A percentile compares a stretch with the other conserved stretches of the same genome.
Evolutionary conservation across 2,888 invertebrate genomes (phyloP).

Genomic region (Scaptomyza flava): DNA sequence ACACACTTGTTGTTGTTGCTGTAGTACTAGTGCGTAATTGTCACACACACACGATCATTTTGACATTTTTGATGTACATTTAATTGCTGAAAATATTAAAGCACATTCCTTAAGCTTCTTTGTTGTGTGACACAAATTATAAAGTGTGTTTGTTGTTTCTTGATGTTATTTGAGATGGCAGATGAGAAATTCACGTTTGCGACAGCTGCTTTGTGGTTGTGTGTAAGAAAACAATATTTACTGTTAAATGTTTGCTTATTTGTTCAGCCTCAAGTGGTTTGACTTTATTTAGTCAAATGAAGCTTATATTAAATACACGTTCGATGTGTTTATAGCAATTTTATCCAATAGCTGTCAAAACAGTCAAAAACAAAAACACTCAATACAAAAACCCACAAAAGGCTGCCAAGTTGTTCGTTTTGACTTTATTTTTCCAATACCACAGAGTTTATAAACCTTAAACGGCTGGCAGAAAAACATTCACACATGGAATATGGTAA

Average conservation of each 20-base stretch:
- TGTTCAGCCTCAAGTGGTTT: not conserved
- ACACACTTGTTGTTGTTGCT: slow-evolving; percentile 27
- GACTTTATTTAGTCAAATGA: slow-evolving; percentile 7
- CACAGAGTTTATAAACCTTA: slow-evolving; percentile 36
- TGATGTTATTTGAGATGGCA: not conserved
- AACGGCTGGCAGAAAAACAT: slow-evolving; percentile 33
- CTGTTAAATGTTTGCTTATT: not conserved
- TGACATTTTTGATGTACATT: slow-evolving; percentile 71
- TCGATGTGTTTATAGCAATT: slow-evolving; percentile 19
- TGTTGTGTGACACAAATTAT: slow-evolving; percentile 3
- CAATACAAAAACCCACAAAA: slow-evolving; percentile 5
- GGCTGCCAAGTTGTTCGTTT: slow-evolving; percentile 39
- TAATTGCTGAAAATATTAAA: slow-evolving; percentile 62
- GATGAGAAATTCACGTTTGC: not conserved
- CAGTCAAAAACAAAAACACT: slow-evolving; percentile 26
- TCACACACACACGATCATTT: slow-evolving; percentile 38
- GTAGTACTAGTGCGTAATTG: slow-evolving; percentile 32
- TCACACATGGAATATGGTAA: slow-evolving; percentile 11
- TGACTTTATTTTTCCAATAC: slow-evolving; percentile 17
- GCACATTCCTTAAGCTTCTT: slow-evolving; percentile 9
- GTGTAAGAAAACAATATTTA: slow-evolving; percentile 11
- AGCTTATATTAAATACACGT: not conserved
- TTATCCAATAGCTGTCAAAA: slow-evolving; percentile 11
- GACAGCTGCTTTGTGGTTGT: not conserved
- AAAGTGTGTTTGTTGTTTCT: slow-evolving; percentile 8